Evolutionary conservation across 2,113 vertebrate genomes (phyloP).

Genomic region (Mystacornis crossleyi): DNA sequence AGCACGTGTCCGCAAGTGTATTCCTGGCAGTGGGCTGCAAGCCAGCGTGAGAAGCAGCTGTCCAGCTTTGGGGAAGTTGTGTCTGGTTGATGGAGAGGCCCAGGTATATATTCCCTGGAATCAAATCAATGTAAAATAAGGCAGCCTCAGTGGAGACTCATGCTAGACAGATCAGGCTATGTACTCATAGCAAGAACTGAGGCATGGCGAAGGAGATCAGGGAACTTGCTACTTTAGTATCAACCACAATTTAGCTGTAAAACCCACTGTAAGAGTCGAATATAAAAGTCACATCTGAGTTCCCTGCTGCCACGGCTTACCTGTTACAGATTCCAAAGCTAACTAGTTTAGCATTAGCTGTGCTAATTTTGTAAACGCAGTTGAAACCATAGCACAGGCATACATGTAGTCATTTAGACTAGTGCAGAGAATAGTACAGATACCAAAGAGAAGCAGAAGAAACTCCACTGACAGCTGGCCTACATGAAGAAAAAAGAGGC

Average conservation of each 20-base stretch:
- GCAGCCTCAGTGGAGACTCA: not conserved
- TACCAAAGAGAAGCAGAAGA: not conserved
- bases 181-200: not conserved
- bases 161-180: not conserved
- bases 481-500: not conserved
- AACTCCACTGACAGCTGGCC: not conserved
- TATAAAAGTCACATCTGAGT: not conserved
- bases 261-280: not conserved
- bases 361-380: not conserved
- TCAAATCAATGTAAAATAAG: not conserved
- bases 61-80: not conserved
- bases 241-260: not conserved
- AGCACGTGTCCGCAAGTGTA: not conserved
- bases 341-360: not conserved
- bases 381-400: not conserved
- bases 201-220: not conserved
- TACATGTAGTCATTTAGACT: not conserved
- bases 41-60: not conserved
- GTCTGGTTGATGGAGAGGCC: not conserved
- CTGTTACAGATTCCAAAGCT: not conserved
- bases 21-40: not conserved
- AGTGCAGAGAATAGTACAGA: not conserved
- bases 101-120: not conserved
- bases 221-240: not conserved
- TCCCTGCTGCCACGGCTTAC: not conserved